Percentiles rank a stretch among this genome's conserved stretches.
Conservation (phyloP, 2,888 invertebrate species). For the Micoletzkya japonica region DNA sequence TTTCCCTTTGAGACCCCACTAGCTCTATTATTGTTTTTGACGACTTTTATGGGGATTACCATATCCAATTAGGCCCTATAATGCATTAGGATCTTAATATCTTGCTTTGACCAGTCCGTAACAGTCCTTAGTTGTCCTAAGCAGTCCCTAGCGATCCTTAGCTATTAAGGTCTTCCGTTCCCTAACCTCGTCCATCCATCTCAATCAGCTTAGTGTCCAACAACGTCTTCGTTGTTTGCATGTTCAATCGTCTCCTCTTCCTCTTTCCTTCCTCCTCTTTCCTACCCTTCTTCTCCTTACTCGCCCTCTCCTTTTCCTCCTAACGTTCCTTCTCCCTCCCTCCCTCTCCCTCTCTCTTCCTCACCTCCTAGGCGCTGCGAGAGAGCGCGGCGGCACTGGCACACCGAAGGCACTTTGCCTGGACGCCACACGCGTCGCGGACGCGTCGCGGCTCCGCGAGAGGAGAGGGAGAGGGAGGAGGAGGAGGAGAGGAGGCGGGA, state of each 20-base stretch:
- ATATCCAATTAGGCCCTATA: too few species aligned
- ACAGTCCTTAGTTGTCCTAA: too few species aligned
- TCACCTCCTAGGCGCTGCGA: too few species aligned
- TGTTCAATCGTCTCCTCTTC: neutral
- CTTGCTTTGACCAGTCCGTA: too few species aligned
- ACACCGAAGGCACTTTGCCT: neutral
- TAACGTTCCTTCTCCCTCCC: neutral
- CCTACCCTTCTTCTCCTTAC: neutral
- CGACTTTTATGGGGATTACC: too few species aligned
- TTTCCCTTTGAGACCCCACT: too few species aligned
- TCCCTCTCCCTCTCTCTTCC: neutral
- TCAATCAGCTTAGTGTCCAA: neutral
- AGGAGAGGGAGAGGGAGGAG: neutral
- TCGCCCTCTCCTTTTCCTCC: neutral
- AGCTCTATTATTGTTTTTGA: too few species aligned
- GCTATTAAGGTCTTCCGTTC: too few species aligned
- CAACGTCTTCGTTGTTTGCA: neutral
- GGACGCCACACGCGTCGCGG: neutral
- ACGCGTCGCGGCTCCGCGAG: slow-evolving; percentile 13
- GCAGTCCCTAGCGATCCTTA: too few species aligned
- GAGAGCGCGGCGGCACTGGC: too few species aligned
- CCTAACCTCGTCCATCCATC: neutral
- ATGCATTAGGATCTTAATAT: too few species aligned
- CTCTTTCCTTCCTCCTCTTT: neutral
- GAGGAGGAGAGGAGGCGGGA: slow-evolving; percentile 8